phyloP scores from a whole-genome alignment of 1,140 invertebrate species.

The Drosophila erecta region DNA sequence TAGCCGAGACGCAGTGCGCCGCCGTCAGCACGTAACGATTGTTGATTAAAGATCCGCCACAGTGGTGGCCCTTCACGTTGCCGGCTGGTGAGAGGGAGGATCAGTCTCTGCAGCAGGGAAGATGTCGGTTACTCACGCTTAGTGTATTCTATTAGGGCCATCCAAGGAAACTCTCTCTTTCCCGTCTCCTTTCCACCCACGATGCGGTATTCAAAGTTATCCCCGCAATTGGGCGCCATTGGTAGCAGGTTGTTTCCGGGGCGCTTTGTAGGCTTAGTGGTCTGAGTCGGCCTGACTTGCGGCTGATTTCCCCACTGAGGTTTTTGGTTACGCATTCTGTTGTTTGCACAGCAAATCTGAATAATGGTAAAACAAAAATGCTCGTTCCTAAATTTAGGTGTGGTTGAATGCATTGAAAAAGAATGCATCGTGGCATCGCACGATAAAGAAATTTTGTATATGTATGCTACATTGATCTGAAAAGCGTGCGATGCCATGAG shows the following conservation, averaged over 20 bases:
- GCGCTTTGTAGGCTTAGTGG: background rate
- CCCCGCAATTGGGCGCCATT: slow-evolving; percentile 70
- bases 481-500: no score
- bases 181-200: slow-evolving; percentile 87
- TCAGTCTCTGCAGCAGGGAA: background rate
- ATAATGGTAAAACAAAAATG: background rate
- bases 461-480: no score
- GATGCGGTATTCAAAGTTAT: slow-evolving; percentile 85
- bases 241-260: slow-evolving; percentile 49
- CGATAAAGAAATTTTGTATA: no score
- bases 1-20: slow-evolving; percentile 90
- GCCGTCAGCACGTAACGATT: slow-evolving; percentile 88
- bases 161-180: slow-evolving; percentile 89
- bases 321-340: slow-evolving; percentile 13
- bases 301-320: slow-evolving; percentile 21
- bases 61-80: slow-evolving; percentile 84
- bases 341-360: slow-evolving; percentile 69
- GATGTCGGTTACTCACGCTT: slow-evolving; percentile 55
- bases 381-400: no score
- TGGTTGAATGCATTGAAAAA: no score
- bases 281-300: background rate
- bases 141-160: slow-evolving; percentile 86
- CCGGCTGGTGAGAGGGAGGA: slow-evolving; percentile 28
- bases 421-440: no score
- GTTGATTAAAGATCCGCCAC: slow-evolving; percentile 90